phyloP scores from a whole-genome alignment of 1,140 invertebrate genomes.

The Bombus difficillimus region DNA sequence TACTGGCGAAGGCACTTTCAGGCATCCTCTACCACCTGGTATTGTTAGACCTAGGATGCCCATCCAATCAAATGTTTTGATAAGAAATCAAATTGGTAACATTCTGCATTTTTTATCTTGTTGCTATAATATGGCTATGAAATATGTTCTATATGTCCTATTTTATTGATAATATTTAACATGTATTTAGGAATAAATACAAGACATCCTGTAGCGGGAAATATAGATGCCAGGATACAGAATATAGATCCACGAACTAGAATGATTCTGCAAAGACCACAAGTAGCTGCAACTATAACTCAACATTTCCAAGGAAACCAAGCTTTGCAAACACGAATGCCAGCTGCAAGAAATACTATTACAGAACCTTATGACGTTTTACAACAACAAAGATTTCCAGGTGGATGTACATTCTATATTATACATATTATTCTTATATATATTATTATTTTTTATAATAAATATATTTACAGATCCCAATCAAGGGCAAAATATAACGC shows the following conservation, averaged over 20 bases:
- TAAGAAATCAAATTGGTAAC: slow-evolving; percentile 78
- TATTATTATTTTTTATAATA: not conserved
- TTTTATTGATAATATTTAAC: not conserved
- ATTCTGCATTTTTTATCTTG: not conserved
- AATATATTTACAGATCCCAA: slow-evolving; percentile 69
- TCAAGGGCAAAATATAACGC: slow-evolving; percentile 73
- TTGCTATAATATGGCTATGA: not conserved
- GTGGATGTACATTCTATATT: slow-evolving; percentile 56
- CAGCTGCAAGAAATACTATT: slow-evolving; percentile 70
- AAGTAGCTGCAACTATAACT: slow-evolving; percentile 66
- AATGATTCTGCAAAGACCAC: slow-evolving; percentile 80
- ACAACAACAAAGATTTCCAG: slow-evolving; percentile 78
- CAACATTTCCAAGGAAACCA: slow-evolving; percentile 76
- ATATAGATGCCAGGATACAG: slow-evolving; percentile 78
- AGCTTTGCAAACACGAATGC: slow-evolving; percentile 75
- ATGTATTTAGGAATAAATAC: slow-evolving; percentile 69
- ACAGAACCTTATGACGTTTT: slow-evolving; percentile 79
- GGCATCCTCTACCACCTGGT: slow-evolving; percentile 84
- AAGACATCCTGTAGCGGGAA: slow-evolving; percentile 73
- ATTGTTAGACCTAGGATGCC: slow-evolving; percentile 82
- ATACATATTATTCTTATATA: not conserved
- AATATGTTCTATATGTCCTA: not conserved
- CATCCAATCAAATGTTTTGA: slow-evolving; percentile 76
- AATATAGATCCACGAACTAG: slow-evolving; percentile 82
- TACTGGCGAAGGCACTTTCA: slow-evolving; percentile 82